phyloP scores from a whole-genome alignment of 35 echinoderm and acorn worm genomes.

The Apostichopus parvimensis region DNA sequence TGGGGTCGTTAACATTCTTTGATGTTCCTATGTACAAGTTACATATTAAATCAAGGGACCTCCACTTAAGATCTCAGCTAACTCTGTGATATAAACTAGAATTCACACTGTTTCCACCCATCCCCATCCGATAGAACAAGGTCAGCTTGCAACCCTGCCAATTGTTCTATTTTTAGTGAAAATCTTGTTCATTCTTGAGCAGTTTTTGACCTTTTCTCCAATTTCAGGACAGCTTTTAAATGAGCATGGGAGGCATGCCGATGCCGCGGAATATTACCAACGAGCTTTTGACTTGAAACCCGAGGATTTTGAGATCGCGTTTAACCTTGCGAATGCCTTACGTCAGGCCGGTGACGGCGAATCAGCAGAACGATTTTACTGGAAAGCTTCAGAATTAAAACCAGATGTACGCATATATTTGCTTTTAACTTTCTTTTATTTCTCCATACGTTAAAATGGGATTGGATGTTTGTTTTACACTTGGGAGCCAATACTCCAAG shows the following conservation, averaged over 20 bases:
- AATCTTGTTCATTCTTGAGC: not conserved
- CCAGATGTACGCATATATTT: slow-evolving; percentile 76
- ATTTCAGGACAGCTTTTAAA: slow-evolving; percentile 82
- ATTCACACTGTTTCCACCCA: too few species aligned
- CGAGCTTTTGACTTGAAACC: slow-evolving; percentile 64
- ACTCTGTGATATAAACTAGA: too few species aligned
- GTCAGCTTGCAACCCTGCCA: not conserved
- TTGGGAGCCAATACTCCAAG: too few species aligned
- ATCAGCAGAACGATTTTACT: slow-evolving; percentile 81
- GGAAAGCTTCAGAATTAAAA: slow-evolving; percentile 77
- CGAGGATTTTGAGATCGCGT: slow-evolving; percentile 92
- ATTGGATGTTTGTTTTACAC: too few species aligned
- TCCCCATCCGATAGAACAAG: not conserved
- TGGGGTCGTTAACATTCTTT: too few species aligned
- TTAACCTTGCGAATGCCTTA: slow-evolving; percentile 92
- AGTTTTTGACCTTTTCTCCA: slow-evolving; percentile 22
- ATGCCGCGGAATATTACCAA: slow-evolving; percentile 69
- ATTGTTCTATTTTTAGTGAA: too few species aligned
- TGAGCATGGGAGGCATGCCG: slow-evolving; percentile 59
- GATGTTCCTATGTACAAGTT: too few species aligned
- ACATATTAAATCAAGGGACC: too few species aligned
- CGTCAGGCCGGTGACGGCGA: slow-evolving; percentile 77
- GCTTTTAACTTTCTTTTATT: too few species aligned
- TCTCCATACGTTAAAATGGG: too few species aligned
- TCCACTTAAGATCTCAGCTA: too few species aligned